phyloP scores from a whole-genome alignment of 2,797 vertebrate genomes.

The Etheostoma nigrum region DNA sequence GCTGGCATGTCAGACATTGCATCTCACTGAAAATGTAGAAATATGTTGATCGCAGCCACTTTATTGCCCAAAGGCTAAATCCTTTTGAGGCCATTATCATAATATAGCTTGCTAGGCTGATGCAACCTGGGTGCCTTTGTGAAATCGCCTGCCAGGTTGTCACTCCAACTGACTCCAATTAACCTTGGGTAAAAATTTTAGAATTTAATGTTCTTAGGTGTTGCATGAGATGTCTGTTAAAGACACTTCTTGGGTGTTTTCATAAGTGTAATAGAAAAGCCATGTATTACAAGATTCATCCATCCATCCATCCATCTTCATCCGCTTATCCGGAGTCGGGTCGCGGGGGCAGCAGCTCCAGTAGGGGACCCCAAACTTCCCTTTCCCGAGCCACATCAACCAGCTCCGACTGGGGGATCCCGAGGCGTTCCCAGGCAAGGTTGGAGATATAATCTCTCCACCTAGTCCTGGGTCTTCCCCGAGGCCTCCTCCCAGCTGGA shows the following conservation, averaged over 20 bases:
- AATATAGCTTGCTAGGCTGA: constrained; percentile 15
- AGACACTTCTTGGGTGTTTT: neutral
- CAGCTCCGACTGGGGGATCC: too few species aligned
- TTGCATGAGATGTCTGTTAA: constrained; percentile 11
- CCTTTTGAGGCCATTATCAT: constrained; percentile 37
- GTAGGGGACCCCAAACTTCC: too few species aligned
- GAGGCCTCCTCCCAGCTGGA: too few species aligned
- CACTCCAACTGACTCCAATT: too few species aligned
- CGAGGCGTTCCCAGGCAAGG: too few species aligned
- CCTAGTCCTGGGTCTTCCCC: too few species aligned
- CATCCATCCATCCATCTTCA: too few species aligned
- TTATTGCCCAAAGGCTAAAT: constrained; percentile 52
- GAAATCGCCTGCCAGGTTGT: constrained; percentile 33
- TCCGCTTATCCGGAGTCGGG: too few species aligned
- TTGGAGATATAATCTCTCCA: too few species aligned
- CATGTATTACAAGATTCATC: constrained; percentile 5
- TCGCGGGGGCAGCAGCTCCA: too few species aligned
- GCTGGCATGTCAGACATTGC: constrained; percentile 18
- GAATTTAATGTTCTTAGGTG: constrained; percentile 1
- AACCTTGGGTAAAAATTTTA: neutral
- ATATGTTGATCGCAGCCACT: constrained; percentile 40
- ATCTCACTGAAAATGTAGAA: constrained; percentile 36
- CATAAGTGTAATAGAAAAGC: neutral
- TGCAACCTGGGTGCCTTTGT: constrained; percentile 23
- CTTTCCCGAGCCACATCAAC: too few species aligned